Conservation (phyloP, 2,113 vertebrate genomes). For the Rhagologus leucostigma region DNA sequence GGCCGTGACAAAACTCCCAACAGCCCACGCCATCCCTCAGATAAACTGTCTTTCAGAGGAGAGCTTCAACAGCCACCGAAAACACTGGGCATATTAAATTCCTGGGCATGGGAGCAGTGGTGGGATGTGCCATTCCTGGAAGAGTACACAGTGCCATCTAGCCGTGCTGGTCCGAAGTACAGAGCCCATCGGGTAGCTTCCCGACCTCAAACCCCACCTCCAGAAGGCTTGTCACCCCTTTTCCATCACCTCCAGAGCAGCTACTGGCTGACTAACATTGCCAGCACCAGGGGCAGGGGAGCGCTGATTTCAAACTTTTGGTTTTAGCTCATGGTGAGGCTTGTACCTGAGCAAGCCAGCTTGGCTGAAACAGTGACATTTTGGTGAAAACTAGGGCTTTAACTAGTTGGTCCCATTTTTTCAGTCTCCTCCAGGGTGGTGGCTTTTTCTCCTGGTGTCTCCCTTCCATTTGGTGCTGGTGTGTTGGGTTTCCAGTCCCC, state of each 20-base stretch:
- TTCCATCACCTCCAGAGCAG: background rate
- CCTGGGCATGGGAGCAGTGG: background rate
- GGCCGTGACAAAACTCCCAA: background rate
- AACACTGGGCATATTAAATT: background rate
- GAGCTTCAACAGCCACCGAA: background rate
- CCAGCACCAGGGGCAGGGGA: background rate
- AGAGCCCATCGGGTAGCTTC: background rate
- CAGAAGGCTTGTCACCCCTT: background rate
- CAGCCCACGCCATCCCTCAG: background rate
- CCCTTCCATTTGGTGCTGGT: fast-evolving
- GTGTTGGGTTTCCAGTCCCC: background rate
- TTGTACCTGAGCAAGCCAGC: background rate
- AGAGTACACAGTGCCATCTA: constrained; percentile 63
- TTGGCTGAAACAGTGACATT: background rate
- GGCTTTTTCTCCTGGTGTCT: background rate
- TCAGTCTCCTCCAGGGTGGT: background rate
- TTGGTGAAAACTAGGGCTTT: background rate
- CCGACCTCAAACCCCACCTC: background rate
- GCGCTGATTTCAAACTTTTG: background rate
- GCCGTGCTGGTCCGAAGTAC: background rate
- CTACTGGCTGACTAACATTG: fast-evolving
- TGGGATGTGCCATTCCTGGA: background rate
- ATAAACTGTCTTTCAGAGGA: background rate
- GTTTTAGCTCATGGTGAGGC: background rate
- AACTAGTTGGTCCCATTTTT: background rate